Evolutionary conservation across 2,888 invertebrate species (phyloP).

Genomic region (Ichneumoninae sp.): DNA sequence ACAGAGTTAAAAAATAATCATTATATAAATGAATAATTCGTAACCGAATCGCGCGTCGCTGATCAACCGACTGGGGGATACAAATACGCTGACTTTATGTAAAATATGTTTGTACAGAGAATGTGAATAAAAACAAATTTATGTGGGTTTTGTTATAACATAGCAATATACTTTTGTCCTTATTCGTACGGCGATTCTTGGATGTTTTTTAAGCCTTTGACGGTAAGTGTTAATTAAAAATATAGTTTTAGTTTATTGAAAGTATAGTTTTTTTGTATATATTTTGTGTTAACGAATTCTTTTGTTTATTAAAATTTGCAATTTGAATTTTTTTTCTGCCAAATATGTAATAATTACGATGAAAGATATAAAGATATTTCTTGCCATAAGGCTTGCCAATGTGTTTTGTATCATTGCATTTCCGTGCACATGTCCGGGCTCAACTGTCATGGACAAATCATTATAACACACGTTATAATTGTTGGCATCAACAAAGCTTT

Average conservation of each 20-base stretch:
- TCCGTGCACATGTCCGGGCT: too few species aligned
- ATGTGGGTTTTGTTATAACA: slow-evolving; percentile 81
- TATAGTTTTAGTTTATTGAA: background rate
- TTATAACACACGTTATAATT: too few species aligned
- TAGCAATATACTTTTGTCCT: slow-evolving; percentile 34
- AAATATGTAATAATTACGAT: background rate
- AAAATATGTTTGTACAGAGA: slow-evolving; percentile 84
- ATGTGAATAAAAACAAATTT: slow-evolving; percentile 80
- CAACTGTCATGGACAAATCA: too few species aligned
- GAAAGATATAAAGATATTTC: too few species aligned
- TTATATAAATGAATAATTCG: slow-evolving; percentile 8
- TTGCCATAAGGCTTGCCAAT: too few species aligned
- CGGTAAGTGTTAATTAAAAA: background rate
- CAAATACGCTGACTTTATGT: slow-evolving; percentile 74
- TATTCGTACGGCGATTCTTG: slow-evolving; percentile 6
- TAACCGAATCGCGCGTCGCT: slow-evolving; percentile 62
- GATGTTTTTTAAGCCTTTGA: background rate
- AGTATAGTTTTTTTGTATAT: background rate
- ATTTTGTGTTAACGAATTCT: background rate
- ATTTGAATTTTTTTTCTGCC: background rate
- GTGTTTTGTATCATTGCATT: too few species aligned
- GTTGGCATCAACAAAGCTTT: too few species aligned
- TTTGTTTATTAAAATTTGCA: background rate
- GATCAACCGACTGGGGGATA: slow-evolving; percentile 47
- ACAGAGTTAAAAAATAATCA: slow-evolving; percentile 5